These are phyloP conservation scores for Grapholita molesta DNA, from an alignment of 1,140 invertebrate species.

Conservation along the genomic window DNA sequence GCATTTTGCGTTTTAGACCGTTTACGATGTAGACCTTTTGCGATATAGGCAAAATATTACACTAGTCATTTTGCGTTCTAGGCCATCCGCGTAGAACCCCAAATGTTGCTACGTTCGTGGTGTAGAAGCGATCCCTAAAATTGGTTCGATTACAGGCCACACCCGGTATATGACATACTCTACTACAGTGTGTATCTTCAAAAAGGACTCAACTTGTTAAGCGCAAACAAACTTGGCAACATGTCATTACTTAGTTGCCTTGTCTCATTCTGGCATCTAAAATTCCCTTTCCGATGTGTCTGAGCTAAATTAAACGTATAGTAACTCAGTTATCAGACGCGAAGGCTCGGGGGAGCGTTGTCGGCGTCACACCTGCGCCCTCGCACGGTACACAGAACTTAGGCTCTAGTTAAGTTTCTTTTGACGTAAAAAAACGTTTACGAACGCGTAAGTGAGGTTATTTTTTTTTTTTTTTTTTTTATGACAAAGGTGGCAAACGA, in stretches of 20 bases:
- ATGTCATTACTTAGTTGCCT: background rate
- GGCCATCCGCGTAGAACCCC: too few species aligned
- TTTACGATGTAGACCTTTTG: too few species aligned
- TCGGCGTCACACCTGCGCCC: background rate
- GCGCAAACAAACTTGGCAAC: background rate
- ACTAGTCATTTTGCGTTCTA: too few species aligned
- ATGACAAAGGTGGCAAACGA: too few species aligned
- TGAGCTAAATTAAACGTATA: slow-evolving; percentile 10
- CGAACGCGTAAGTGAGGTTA: too few species aligned
- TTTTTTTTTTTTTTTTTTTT: too few species aligned
- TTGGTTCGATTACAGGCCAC: too few species aligned
- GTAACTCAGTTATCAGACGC: slow-evolving; percentile 10
- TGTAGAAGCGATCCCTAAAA: too few species aligned
- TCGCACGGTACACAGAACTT: background rate
- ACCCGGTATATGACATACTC: background rate
- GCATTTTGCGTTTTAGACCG: too few species aligned
- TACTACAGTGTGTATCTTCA: background rate
- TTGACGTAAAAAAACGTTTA: too few species aligned
- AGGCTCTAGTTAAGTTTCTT: background rate
- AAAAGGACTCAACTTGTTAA: background rate
- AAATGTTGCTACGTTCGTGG: too few species aligned
- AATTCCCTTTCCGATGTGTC: slow-evolving; percentile 1
- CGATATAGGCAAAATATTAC: too few species aligned
- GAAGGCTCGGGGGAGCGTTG: background rate
- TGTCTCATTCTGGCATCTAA: background rate